Evolutionary conservation across 2,888 invertebrate genomes (phyloP), one percentile per base, ranked within the genome.

Genomic region (Agrilus mali): DNA sequence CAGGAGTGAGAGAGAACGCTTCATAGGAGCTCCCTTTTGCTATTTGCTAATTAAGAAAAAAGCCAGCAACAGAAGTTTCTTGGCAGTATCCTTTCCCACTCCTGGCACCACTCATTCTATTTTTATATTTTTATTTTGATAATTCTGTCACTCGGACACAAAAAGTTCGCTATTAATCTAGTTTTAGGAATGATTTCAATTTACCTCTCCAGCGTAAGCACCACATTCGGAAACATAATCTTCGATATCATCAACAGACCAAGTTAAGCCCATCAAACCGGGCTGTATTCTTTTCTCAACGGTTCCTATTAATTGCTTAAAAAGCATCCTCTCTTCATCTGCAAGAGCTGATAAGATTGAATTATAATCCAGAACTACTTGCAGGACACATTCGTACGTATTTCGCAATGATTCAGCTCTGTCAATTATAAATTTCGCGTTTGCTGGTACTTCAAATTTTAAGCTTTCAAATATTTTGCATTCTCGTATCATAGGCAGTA

Each of bases 341-440:
- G 86, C 85, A 7, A 94, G 64, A 0, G 84, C 81, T 52, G 74
- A 73, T 36, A 90, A 64, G 36, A 90, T 86, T 57, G 80, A 78
- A 63, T 88, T 88, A 62, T 86, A 87, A 27, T 82, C 80, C 37
- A 80, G 70, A 1, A 82, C 81, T 0, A 88, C 80, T 1, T 77
- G 74, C 17, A 83, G 54, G 0, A 86, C 82, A 52, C 78, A 81
- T 53, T 85, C 82, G 52, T 78, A 82, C 1, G 84, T 74, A 46
- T 75, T 76, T 46, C 71, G 71, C 6, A 82, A 60, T 0, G 66
- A 72, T 17, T 73, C 71, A 49, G 74, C 72, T 53, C 78, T 81
- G 47, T 66, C 60, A 57, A 76, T 80, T 1, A 86, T 73, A 55
- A 76, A 72, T 45, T 72, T 75, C 0, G 85, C 73, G 46, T 80